Conservation (phyloP, 2,888 invertebrate genomes). For the Adelognathus sp. region DNA sequence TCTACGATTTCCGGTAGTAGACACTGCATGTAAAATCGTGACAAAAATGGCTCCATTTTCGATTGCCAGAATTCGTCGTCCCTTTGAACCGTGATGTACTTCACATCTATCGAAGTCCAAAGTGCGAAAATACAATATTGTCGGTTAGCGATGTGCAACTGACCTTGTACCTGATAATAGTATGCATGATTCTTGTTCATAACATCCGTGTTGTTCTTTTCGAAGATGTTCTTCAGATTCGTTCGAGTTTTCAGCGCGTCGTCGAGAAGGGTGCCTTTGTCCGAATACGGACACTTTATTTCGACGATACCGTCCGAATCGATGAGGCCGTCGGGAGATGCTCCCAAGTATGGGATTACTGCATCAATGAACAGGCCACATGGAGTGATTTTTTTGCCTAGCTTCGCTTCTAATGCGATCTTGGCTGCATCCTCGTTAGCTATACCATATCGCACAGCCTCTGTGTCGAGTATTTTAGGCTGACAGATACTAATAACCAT, state of each 20-base stretch:
- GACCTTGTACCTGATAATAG: slow-evolving; percentile 60
- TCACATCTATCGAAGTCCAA: slow-evolving; percentile 57
- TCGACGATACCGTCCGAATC: background rate
- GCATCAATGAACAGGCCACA: background rate
- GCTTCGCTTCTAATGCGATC: background rate
- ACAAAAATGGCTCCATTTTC: slow-evolving; percentile 50
- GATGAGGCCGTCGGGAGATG: background rate
- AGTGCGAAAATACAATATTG: slow-evolving; percentile 63
- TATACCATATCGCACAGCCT: background rate
- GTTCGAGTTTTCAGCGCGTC: background rate
- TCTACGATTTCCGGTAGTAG: slow-evolving; percentile 66
- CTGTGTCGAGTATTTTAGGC: background rate
- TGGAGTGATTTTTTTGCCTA: background rate
- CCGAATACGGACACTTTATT: slow-evolving; percentile 8
- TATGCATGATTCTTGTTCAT: background rate
- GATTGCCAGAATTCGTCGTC: slow-evolving; percentile 62
- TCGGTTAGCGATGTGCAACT: slow-evolving; percentile 60
- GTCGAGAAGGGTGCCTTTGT: background rate
- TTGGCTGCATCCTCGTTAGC: background rate
- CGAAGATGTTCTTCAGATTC: background rate
- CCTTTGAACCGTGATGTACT: slow-evolving; percentile 48
- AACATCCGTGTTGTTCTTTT: background rate
- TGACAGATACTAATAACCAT: background rate
- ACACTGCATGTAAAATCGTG: slow-evolving; percentile 59
- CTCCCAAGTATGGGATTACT: background rate